These are phyloP conservation scores for Otus sunia DNA, from an alignment of 2,113 vertebrate species.

Conservation along the genomic window DNA sequence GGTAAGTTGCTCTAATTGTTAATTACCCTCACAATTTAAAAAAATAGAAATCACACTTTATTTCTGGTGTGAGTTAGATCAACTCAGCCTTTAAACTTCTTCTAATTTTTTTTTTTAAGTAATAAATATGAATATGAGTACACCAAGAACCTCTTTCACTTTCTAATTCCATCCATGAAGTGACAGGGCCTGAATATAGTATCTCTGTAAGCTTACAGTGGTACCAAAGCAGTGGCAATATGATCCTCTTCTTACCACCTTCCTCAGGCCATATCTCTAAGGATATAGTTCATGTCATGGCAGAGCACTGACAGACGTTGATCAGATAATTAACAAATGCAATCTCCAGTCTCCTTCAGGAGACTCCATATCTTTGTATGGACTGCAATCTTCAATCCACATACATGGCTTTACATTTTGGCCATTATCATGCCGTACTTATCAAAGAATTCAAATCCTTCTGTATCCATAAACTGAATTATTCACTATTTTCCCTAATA, in stretches of 20 bases:
- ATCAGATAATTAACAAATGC: background rate
- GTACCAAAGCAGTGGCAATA: background rate
- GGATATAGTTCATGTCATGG: background rate
- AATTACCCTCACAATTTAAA: background rate
- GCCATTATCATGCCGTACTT: background rate
- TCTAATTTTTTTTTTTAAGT: background rate
- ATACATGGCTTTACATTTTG: background rate
- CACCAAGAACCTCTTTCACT: background rate
- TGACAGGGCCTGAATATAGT: background rate
- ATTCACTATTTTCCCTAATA: background rate
- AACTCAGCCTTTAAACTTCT: background rate
- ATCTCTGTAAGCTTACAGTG: background rate
- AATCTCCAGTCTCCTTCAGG: background rate
- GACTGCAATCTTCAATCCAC: background rate
- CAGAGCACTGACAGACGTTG: background rate
- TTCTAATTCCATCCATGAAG: background rate
- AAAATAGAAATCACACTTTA: background rate
- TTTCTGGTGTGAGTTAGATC: background rate
- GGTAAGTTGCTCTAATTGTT: constrained; percentile 59
- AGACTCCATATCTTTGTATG: background rate
- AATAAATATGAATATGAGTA: background rate
- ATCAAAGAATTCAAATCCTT: background rate
- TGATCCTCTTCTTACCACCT: background rate
- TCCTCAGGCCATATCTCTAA: background rate
- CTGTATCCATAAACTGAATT: background rate